Conservation (phyloP, 2,888 invertebrate species). For the Harpagoxenus sublaevis region DNA sequence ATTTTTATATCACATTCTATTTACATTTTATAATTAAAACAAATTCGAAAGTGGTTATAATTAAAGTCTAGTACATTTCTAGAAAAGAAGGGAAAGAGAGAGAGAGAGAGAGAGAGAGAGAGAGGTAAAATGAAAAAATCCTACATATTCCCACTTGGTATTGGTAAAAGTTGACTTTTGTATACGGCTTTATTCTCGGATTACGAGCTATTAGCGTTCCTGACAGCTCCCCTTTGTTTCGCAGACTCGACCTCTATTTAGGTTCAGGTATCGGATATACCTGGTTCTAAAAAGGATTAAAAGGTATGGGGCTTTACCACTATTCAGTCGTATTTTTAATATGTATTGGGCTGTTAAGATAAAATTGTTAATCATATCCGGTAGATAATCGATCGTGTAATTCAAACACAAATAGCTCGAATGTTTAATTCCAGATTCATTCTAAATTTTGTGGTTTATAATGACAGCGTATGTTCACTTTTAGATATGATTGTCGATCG, state of each 20-base stretch:
- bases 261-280: conserved; percentile 20
- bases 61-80: not conserved
- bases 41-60: not conserved
- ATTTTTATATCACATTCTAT: not conserved
- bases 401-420: not conserved
- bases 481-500: not conserved
- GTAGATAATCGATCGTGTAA: not conserved
- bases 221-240: conserved; percentile 29
- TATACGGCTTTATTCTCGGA: conserved; percentile 29
- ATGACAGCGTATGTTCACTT: not conserved
- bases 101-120: not conserved
- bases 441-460: not conserved
- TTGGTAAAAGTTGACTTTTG: conserved; percentile 18
- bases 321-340: conserved; percentile 15
- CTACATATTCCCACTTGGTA: not conserved
- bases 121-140: not conserved
- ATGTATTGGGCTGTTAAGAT: conserved; percentile 2
- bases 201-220: conserved; percentile 34
- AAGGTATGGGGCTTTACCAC: not conserved
- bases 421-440: not conserved
- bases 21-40: not conserved
- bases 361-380: conserved; percentile 7
- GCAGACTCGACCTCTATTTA: conserved; percentile 23
- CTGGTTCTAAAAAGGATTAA: conserved; percentile 23
- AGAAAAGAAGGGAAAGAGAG: not conserved